phyloP scores from a whole-genome alignment of 2,888 invertebrate species.

The Branchipolynoe longqiensis region DNA sequence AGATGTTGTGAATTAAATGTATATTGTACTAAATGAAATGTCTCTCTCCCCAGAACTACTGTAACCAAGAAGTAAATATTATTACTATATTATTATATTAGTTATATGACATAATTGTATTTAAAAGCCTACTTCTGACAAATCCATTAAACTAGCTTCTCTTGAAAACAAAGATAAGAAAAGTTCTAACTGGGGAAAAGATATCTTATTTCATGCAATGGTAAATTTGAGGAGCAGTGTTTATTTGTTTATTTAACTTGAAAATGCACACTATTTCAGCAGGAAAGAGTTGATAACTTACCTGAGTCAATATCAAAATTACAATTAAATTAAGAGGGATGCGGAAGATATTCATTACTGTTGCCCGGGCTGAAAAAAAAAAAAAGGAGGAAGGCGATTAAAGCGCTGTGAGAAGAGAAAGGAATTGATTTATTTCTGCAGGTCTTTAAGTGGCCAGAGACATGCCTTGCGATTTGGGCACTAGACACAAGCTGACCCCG shows the following conservation, averaged over 20 bases:
- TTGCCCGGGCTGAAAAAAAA: constrained; percentile 81
- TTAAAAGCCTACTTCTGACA: no score
- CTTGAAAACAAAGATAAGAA: neutral
- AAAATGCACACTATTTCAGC: neutral
- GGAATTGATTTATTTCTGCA: neutral
- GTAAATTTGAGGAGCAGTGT: neutral
- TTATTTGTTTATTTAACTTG: neutral
- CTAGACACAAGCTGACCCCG: no score
- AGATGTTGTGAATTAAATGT: no score
- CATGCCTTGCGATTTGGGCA: no score
- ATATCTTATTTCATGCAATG: neutral
- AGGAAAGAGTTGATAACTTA: constrained; percentile 66
- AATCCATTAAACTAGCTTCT: neutral
- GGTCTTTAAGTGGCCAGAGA: neutral
- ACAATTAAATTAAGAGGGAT: constrained; percentile 83
- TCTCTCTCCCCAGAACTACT: no score
- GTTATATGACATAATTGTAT: no score
- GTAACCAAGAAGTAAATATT: no score
- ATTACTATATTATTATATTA: no score
- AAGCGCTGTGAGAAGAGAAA: neutral
- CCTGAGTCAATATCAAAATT: constrained; percentile 82
- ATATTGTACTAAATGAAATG: no score
- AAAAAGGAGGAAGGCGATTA: neutral
- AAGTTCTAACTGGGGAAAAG: neutral
- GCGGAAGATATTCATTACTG: constrained; percentile 83